Conservation (phyloP, 2,113 vertebrate genomes). For the Cathartes aura region DNA sequence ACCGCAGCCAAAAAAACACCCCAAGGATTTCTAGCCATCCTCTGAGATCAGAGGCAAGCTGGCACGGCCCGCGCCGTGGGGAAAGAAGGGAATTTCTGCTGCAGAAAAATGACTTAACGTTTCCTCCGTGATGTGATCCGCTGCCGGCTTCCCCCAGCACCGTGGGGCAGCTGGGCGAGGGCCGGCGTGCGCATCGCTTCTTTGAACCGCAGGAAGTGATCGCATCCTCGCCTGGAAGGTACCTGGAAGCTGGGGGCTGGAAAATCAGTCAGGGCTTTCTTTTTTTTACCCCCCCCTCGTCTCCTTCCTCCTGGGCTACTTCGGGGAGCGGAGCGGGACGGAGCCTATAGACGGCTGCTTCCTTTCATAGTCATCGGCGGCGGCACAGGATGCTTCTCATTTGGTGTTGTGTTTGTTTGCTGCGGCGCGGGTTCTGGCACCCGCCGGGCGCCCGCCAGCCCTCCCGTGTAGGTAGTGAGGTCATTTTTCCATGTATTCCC, state of each 20-base stretch:
- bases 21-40: not conserved
- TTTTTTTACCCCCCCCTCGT: not conserved
- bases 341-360: constrained; percentile 58
- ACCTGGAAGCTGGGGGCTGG: constrained; percentile 44
- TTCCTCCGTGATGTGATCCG: not conserved
- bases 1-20: not conserved
- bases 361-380: constrained; percentile 63
- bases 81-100: not conserved
- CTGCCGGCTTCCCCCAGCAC: not conserved
- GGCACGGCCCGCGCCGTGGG: not conserved
- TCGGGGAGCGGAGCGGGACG: not conserved
- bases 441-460: constrained; percentile 43
- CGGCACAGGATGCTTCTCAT: constrained; percentile 69
- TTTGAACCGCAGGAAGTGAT: constrained; percentile 40
- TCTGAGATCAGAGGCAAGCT: not conserved
- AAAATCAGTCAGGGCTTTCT: constrained; percentile 40
- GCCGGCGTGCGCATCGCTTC: not conserved
- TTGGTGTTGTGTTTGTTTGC: constrained; percentile 62
- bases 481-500: constrained; percentile 72
- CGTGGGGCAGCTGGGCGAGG: not conserved
- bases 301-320: constrained; percentile 51
- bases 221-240: constrained; percentile 39
- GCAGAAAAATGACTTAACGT: not conserved
- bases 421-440: constrained; percentile 40
- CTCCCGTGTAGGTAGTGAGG: constrained; percentile 71